Base-by-base conservation (phyloP, 2,888 invertebrate species). In the Stenodema calcarata region DNA sequence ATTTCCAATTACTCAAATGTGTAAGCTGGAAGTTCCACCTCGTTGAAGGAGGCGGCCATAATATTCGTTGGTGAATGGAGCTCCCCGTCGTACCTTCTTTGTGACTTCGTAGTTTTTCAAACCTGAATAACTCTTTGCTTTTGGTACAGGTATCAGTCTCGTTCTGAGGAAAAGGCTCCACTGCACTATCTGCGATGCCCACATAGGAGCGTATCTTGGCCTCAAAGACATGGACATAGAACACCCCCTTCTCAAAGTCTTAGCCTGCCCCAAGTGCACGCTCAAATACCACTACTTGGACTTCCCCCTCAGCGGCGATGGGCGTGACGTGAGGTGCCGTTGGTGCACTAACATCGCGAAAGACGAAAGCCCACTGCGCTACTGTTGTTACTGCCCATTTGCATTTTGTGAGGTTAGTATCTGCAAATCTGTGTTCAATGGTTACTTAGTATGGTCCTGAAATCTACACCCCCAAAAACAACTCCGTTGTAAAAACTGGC, bases 161-260 rank as follows among this genome's bases (percentile, higher is more conserved):
- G 88, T 87, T 0, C 35, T 88, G 16, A 27, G 54, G 12, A 87
- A 88, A n/a, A 41, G 75, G 18, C 69, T 88, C 0, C 88, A 88
- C 73, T 88, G 88, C 50, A 87, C 88, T 6, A 82, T 88, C 41
- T 88, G 88, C 62, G 87, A 86, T 47, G 87, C 87, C 18, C 88
- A 88, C 79, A 81, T 88, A 1, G 87, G 88, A 18, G 87, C 87
- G 47, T 84, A 83, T 28, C 23, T 86, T 0, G 86, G 81, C 50
- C 81, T 86, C 23, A 81, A 86, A 47, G 76, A 81, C 11, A 76
- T 54, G 47, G 81, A 86, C 41, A 87, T 87, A 11, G 88, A 86
- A 62, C 88, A 88, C 35, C 88, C 88, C 12, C 44, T 87, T 27
- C 82, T 88, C 62, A 88, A 84, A 76, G 88, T 88, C 41, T 73